Percentiles rank a stretch among this genome's conserved stretches.
Conservation (phyloP, 1,140 invertebrate genomes). For the Drosophila virilis region DNA sequence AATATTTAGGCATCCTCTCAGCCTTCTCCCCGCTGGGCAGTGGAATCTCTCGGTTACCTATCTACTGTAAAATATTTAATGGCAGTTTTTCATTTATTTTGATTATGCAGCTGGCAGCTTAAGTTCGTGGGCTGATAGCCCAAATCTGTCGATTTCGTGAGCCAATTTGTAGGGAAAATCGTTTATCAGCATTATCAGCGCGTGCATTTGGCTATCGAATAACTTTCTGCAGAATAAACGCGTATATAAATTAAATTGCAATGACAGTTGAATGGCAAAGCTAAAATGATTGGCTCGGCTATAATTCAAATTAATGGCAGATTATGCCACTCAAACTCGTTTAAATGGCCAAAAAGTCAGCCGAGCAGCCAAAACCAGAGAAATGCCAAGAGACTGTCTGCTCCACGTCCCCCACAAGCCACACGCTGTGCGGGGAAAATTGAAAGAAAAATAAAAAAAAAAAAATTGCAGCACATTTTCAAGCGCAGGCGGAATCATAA, state of each 20-base stretch:
- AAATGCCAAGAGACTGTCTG: constrained; percentile 57
- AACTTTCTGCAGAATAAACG: constrained; percentile 19
- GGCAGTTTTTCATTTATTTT: neutral
- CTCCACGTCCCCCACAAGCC: constrained; percentile 30
- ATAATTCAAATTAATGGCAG: constrained; percentile 83
- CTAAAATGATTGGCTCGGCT: constrained; percentile 72
- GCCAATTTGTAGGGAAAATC: constrained; percentile 21
- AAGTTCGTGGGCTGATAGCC: constrained; percentile 3
- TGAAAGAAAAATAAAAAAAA: constrained; percentile 8
- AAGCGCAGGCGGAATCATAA: constrained; percentile 33
- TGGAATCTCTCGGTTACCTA: too few species aligned
- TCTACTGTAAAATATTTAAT: too few species aligned
- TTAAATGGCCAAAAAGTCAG: constrained; percentile 78
- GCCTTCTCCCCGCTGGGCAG: too few species aligned
- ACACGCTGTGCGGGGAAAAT: constrained; percentile 58
- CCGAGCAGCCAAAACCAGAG: constrained; percentile 54
- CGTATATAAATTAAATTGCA: constrained; percentile 66
- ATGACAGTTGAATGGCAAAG: constrained; percentile 72
- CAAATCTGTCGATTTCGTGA: constrained; percentile 8
- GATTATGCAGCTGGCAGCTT: neutral
- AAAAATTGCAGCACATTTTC: constrained; percentile 32
- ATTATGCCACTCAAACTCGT: constrained; percentile 77
- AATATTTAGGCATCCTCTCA: too few species aligned
- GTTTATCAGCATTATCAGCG: constrained; percentile 51
- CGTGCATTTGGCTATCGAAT: constrained; percentile 42